Evolutionary conservation across 23 tunicate genomes (phyloP).

Genomic region (Botrylloides violaceus): DNA sequence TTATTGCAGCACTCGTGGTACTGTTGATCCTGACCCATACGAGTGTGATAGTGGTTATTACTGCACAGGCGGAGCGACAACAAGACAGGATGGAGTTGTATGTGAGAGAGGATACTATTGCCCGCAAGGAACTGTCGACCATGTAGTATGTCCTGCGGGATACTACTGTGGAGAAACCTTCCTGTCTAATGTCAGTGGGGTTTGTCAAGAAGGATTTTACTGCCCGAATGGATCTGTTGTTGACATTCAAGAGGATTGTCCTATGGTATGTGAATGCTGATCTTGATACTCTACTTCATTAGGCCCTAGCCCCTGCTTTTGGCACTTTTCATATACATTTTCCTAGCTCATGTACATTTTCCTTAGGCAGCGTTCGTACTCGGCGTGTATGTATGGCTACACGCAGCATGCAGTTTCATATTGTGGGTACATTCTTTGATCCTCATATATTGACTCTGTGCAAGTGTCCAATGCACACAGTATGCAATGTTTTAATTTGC

Average conservation of each 20-base stretch:
- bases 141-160: conserved; percentile 73
- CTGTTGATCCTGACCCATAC: conserved; percentile 35
- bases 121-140: conserved; percentile 62
- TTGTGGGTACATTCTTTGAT: too few relatives aligned
- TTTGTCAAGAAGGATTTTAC: conserved; percentile 19
- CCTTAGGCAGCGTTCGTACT: too few relatives aligned
- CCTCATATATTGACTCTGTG: too few relatives aligned
- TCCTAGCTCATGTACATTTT: too few relatives aligned
- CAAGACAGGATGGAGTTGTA: conserved; percentile 27
- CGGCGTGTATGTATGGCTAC: too few relatives aligned
- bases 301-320: too few relatives aligned
- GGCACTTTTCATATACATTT: too few relatives aligned
- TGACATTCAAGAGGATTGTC: conserved; percentile 46
- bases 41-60: conserved; percentile 68
- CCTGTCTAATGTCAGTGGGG: conserved; percentile 4
- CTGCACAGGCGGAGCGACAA: conserved; percentile 59
- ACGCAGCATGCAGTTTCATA: too few relatives aligned
- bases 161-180: conserved; percentile 27
- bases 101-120: conserved; percentile 77
- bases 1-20: conserved; percentile 48
- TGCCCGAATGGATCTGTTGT: conserved; percentile 36
- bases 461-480: too few relatives aligned
- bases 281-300: neutral
- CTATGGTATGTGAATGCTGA: conserved; percentile 15
- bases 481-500: too few relatives aligned